A percentile compares a stretch with the other conserved stretches of the same genome.
phyloP scores from a whole-genome alignment of 2,797 vertebrate genomes.

The Australoheros facetus region DNA sequence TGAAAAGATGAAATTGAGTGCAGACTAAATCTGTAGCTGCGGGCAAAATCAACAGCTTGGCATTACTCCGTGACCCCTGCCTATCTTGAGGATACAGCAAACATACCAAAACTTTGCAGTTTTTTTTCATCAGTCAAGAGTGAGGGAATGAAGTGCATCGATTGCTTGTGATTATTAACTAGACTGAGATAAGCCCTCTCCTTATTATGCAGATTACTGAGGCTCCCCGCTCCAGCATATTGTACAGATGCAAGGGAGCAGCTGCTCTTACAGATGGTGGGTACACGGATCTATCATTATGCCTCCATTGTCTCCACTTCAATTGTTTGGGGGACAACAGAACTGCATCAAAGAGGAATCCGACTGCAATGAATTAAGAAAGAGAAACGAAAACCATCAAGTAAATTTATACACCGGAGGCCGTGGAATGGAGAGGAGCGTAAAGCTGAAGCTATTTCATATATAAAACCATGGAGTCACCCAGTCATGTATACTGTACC shows the following conservation, averaged over 20 bases:
- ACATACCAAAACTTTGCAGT: slow-evolving; percentile 85
- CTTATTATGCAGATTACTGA: slow-evolving; percentile 99
- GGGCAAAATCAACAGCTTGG: slow-evolving; percentile 83
- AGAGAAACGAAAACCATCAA: slow-evolving; percentile 84
- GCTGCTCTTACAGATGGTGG: slow-evolving; percentile 99
- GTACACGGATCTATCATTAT: slow-evolving; percentile 99
- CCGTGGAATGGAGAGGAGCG: slow-evolving; percentile 78
- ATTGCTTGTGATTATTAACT: slow-evolving; percentile 99
- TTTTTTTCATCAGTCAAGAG: slow-evolving; percentile 80
- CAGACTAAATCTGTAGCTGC: slow-evolving; percentile 81
- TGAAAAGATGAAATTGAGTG: slow-evolving; percentile 80
- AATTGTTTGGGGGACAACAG: slow-evolving; percentile 91
- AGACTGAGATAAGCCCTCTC: slow-evolving; percentile 99
- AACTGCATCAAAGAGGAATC: slow-evolving; percentile 90
- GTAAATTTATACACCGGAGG: slow-evolving; percentile 88
- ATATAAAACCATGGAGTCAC: slow-evolving; percentile 77
- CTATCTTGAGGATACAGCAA: slow-evolving; percentile 78
- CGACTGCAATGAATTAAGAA: slow-evolving; percentile 90
- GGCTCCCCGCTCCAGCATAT: slow-evolving; percentile 98
- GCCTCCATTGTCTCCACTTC: slow-evolving; percentile 99
- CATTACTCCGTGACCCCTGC: slow-evolving; percentile 87
- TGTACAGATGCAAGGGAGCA: slow-evolving; percentile 99
- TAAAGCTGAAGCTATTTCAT: slow-evolving; percentile 79
- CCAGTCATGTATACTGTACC: slow-evolving; percentile 83
- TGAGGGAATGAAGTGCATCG: slow-evolving; percentile 98